Conservation (phyloP, 2,888 invertebrate genomes). For the Caenorhabditis becei region DNA sequence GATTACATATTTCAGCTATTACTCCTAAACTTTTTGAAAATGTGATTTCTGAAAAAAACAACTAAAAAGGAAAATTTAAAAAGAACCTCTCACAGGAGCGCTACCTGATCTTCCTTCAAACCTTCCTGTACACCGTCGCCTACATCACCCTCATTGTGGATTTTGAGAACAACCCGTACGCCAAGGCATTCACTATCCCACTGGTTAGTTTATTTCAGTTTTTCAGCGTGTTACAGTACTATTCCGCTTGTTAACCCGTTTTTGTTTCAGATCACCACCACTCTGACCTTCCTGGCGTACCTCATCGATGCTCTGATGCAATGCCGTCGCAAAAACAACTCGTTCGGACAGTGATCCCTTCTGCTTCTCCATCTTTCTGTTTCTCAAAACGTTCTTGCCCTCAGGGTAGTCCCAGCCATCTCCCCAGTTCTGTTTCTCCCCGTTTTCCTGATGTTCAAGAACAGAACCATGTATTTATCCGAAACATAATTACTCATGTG, state of each 20-base stretch:
- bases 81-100: constrained; percentile 7
- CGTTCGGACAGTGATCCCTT: constrained; percentile 21
- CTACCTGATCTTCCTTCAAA: constrained; percentile 70
- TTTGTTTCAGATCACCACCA: constrained; percentile 63
- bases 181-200: constrained; percentile 55
- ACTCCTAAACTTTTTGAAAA: no score
- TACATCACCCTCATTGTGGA: constrained; percentile 62
- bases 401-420: constrained; percentile 33
- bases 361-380: background rate
- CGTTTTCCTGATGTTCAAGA: background rate
- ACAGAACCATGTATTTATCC: background rate
- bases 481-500: constrained; percentile 39
- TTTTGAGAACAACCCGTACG: constrained; percentile 57
- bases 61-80: no score
- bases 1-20: background rate
- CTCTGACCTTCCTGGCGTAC: constrained; percentile 61
- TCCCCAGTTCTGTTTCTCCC: background rate
- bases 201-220: constrained; percentile 54
- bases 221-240: no score
- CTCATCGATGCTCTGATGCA: constrained; percentile 57
- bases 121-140: constrained; percentile 65
- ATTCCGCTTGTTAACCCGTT: no score
- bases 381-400: constrained; percentile 33
- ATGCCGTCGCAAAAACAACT: constrained; percentile 58
- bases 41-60: no score